phyloP scores from a whole-genome alignment of 1,140 invertebrate species.

The Mizuhopecten yessoensis region DNA sequence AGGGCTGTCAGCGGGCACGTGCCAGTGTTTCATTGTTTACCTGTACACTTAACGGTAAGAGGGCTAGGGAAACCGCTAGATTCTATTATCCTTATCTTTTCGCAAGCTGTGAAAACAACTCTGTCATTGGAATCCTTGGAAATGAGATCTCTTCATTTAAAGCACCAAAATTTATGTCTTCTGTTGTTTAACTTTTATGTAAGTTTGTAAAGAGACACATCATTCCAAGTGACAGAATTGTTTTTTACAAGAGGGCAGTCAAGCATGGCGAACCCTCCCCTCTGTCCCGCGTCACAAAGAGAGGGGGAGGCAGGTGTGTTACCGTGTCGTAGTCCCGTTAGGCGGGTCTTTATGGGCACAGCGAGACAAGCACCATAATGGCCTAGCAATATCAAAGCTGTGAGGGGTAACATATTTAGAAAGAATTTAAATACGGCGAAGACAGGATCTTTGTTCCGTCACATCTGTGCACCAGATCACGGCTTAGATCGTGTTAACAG shows the following conservation, averaged over 20 bases:
- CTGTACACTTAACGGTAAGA: slow-evolving; percentile 33
- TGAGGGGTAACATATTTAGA: slow-evolving; percentile 33
- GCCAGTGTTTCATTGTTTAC: not conserved
- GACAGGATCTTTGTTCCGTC: slow-evolving; percentile 24
- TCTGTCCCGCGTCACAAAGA: slow-evolving; percentile 2
- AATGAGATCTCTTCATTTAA: slow-evolving; percentile 7
- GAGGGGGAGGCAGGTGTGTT: not conserved
- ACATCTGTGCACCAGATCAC: slow-evolving; percentile 31
- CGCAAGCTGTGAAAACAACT: slow-evolving; percentile 27
- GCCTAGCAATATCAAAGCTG: not conserved
- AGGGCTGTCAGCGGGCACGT: slow-evolving; percentile 4
- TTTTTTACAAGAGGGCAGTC: not conserved
- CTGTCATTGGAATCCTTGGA: slow-evolving; percentile 5
- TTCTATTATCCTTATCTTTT: not conserved
- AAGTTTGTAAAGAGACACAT: not conserved
- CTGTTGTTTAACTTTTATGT: slow-evolving; percentile 4
- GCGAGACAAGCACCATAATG: not conserved
- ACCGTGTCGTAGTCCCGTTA: slow-evolving; percentile 10
- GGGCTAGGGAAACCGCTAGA: not conserved
- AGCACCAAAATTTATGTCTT: not conserved
- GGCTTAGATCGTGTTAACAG: not conserved
- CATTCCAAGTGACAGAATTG: slow-evolving; percentile 32
- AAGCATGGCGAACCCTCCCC: not conserved
- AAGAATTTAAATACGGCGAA: slow-evolving; percentile 22
- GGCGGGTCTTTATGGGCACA: not conserved